Conservation (phyloP, 2,888 invertebrate species). For the Synanthedon myopaeformis region DNA sequence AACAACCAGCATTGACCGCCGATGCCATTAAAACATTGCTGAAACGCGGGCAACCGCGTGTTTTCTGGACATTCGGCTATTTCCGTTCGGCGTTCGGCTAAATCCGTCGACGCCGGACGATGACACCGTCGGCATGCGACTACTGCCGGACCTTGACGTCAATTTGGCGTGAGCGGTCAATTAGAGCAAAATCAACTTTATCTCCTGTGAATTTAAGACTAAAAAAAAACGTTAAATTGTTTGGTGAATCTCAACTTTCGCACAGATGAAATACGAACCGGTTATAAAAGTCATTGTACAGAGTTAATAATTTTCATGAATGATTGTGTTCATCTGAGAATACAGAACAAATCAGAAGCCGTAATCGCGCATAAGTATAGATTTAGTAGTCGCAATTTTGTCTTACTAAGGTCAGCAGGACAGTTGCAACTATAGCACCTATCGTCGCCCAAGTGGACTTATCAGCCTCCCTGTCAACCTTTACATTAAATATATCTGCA, state of each 20-base stretch:
- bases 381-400: no score
- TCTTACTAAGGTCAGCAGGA: no score
- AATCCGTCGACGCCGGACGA: conserved; percentile 59
- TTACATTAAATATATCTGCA: no score
- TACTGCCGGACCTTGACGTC: conserved; percentile 50
- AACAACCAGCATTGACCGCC: conserved; percentile 35
- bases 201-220: background rate
- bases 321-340: no score
- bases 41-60: conserved; percentile 44
- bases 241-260: background rate
- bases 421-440: no score
- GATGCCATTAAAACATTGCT: conserved; percentile 29
- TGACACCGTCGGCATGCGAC: conserved; percentile 57
- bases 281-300: no score
- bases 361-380: no score
- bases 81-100: conserved; percentile 57
- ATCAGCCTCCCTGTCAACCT: no score
- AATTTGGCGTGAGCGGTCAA: conserved; percentile 16
- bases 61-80: conserved; percentile 59
- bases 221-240: background rate
- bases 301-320: no score
- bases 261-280: background rate
- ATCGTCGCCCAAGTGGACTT: no score
- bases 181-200: conserved; percentile 10
- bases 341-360: no score